A percentile compares a stretch with the other conserved stretches of the same genome.
Conservation (phyloP, 2,888 invertebrate species). For the Caenorhabditis drosophilae region DNA sequence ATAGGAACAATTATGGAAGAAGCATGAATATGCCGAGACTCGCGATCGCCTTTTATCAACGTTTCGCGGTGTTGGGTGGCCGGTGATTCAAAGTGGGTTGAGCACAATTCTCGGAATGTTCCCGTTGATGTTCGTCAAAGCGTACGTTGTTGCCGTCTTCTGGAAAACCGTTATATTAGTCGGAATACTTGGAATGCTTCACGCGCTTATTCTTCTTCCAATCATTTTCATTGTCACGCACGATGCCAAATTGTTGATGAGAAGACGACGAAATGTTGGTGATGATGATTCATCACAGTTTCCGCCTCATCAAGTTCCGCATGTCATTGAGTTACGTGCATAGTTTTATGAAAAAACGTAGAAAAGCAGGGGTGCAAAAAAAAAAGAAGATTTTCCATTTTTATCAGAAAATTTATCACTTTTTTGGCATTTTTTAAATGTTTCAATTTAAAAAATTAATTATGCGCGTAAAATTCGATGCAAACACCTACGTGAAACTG, state of each 20-base stretch:
- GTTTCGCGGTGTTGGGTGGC: constrained; percentile 65
- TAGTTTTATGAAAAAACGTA: background rate
- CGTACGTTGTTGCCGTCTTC: constrained; percentile 67
- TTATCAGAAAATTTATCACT: too few relatives aligned
- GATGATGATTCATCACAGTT: too few relatives aligned
- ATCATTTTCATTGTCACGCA: constrained; percentile 59
- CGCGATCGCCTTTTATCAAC: constrained; percentile 54
- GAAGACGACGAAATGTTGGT: constrained; percentile 6
- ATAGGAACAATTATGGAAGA: constrained; percentile 31
- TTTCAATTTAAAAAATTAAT: too few relatives aligned
- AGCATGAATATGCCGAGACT: constrained; percentile 34
- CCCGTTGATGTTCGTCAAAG: constrained; percentile 64
- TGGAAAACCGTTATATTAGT: constrained; percentile 67
- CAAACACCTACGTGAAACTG: too few relatives aligned
- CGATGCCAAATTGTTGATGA: constrained; percentile 42
- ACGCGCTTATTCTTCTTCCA: constrained; percentile 63
- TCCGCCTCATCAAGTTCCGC: background rate
- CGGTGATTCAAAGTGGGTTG: constrained; percentile 63
- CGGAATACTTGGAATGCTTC: constrained; percentile 60
- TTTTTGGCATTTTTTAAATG: too few relatives aligned
- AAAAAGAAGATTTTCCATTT: too few relatives aligned
- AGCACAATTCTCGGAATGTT: constrained; percentile 63
- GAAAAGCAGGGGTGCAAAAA: background rate
- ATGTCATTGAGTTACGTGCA: background rate
- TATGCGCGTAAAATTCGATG: too few relatives aligned